Evolutionary conservation across 2,888 invertebrate species (phyloP), one percentile per base, ranked within the genome.

Genomic region (Aphodius sticticus): DNA sequence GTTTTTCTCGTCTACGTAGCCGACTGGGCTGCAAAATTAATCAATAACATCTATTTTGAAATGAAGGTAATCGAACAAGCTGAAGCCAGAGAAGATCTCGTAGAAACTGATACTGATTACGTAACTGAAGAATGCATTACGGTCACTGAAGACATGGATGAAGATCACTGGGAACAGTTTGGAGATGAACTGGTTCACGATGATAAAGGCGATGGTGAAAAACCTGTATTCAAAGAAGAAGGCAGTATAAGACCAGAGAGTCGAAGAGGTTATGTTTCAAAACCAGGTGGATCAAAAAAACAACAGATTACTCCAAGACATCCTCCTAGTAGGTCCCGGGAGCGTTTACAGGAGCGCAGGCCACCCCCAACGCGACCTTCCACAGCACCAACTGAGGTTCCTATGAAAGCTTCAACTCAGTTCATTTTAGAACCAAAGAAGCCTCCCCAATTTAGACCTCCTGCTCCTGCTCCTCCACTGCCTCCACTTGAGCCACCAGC

Each of bases 21-120:
- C 3, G 89, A 89, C 81, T 89, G 88, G 88, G 84, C 87, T 74
- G 88, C 89, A 0, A 86, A 88, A n/a, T 86, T 87, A 4, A 85
- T 88, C 15, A 87, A 88, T 81, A 85, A 86, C 77, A 82, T 89
- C 35, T 89, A 88, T 81, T 89, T 87, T 79, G 85, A 86, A 69
- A 85, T 88, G 6, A 87, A 71, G 53, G 35, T 71, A 16, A 26
- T 1, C 9, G 79, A 76, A 70, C 76, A 79, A n/a, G 76, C 78
- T 38, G 79, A 70, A 6, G 71, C 70, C 4, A 76, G 70, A 36
- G 79, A 71, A 12, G 71, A 53, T 14, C 75, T 74, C 16, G 4
- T 5, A 1, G 53, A 53, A 12, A 53, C 53, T 53, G 53, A 53
- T 72, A 72, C 15, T 72, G 26, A 36, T 72, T 72, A 16, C 36